Percentiles rank a stretch among this genome's conserved stretches.
These are phyloP conservation scores for Lordiphosa stackelbergi DNA, from an alignment of 1,140 invertebrate species.

Conservation along the genomic window DNA sequence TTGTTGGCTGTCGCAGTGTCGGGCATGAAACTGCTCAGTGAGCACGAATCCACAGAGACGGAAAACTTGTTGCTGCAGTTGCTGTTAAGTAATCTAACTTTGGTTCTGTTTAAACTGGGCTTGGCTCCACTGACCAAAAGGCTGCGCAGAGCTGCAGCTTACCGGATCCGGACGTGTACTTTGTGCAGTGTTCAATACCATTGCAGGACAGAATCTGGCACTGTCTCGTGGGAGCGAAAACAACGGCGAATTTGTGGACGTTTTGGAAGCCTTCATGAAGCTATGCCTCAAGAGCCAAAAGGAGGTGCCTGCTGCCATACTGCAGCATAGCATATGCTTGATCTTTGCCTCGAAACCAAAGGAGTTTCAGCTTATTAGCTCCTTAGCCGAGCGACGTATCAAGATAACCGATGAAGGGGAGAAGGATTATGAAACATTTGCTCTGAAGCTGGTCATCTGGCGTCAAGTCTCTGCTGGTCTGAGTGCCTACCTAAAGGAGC, in stretches of 20 bases:
- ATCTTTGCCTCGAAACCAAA: constrained; percentile 37
- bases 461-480: constrained; percentile 43
- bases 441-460: constrained; percentile 57
- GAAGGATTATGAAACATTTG: constrained; percentile 63
- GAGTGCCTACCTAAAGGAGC: constrained; percentile 41
- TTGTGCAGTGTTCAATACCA: constrained; percentile 50
- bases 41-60: constrained; percentile 27
- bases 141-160: constrained; percentile 41
- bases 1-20: constrained; percentile 42
- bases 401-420: constrained; percentile 42
- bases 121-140: constrained; percentile 36
- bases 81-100: constrained; percentile 45
- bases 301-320: constrained; percentile 42
- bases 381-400: constrained; percentile 51
- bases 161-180: constrained; percentile 32
- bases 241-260: constrained; percentile 24
- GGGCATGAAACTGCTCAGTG: constrained; percentile 34
- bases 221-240: constrained; percentile 24
- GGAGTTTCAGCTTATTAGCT: constrained; percentile 39
- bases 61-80: constrained; percentile 52
- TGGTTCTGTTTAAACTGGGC: constrained; percentile 51
- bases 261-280: constrained; percentile 51
- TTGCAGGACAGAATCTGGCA: constrained; percentile 22
- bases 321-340: constrained; percentile 42
- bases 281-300: constrained; percentile 39